Conservation (phyloP, 1,140 invertebrate genomes). For the Scaptomyza hsui region DNA sequence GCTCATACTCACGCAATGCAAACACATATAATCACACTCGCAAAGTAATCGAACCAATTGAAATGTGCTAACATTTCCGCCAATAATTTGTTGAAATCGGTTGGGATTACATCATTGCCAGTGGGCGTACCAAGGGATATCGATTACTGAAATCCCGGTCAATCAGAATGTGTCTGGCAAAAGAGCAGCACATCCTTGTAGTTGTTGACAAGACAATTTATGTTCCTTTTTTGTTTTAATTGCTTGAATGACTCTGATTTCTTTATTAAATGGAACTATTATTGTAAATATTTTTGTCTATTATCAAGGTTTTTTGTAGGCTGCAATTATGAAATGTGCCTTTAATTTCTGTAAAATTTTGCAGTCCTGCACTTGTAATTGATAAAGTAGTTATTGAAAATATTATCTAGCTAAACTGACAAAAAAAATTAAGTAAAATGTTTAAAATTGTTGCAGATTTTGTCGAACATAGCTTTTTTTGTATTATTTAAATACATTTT, state of each 20-base stretch:
- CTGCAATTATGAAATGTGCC: too few relatives aligned
- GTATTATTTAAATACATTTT: too few relatives aligned
- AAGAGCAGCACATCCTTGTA: slow-evolving; percentile 2
- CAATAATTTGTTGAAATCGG: slow-evolving; percentile 60
- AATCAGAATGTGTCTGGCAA: slow-evolving; percentile 37
- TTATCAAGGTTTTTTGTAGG: too few relatives aligned
- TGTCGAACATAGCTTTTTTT: too few relatives aligned
- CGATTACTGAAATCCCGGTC: slow-evolving; percentile 23
- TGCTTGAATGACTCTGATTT: neutral
- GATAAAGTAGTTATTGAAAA: too few relatives aligned
- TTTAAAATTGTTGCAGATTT: too few relatives aligned
- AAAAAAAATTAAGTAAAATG: too few relatives aligned
- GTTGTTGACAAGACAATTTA: slow-evolving; percentile 3
- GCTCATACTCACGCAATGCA: neutral
- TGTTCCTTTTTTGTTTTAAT: neutral
- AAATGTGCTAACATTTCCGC: slow-evolving; percentile 71
- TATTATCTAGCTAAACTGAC: too few relatives aligned
- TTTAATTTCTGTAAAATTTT: too few relatives aligned
- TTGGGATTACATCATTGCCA: slow-evolving; percentile 36
- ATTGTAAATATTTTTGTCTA: too few relatives aligned
- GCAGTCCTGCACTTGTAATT: too few relatives aligned
- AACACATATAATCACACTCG: slow-evolving; percentile 1
- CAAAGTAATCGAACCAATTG: slow-evolving; percentile 36
- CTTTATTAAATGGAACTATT: too few relatives aligned
- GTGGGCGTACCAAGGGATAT: slow-evolving; percentile 36